Percentiles rank a stretch among this genome's conserved stretches.
Conservation (phyloP, 2,888 invertebrate genomes). For the Deilephila porcellus region DNA sequence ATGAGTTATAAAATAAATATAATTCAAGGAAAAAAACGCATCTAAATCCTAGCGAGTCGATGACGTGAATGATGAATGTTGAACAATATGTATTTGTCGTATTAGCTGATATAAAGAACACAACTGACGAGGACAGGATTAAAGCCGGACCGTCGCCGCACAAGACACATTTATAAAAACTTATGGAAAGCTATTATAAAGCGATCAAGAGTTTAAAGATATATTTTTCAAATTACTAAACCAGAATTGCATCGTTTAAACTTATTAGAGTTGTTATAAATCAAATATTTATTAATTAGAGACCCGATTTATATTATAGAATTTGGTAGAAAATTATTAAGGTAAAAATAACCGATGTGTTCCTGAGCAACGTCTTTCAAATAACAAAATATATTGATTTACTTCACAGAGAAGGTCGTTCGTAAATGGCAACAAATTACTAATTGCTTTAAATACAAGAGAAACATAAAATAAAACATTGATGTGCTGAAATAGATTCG, state of each 20-base stretch:
- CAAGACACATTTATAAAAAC: conserved; percentile 16
- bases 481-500: no score
- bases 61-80: conserved; percentile 77
- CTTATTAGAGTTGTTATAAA: conserved; percentile 1
- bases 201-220: conserved; percentile 31
- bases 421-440: no score
- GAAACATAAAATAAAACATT: no score
- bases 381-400: no score
- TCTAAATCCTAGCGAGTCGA: conserved; percentile 60
- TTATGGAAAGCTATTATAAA: conserved; percentile 10
- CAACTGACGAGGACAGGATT: conserved; percentile 58
- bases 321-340: not conserved
- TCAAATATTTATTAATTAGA: not conserved
- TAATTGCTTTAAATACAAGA: no score
- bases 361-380: no score
- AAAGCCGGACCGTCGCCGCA: conserved; percentile 40
- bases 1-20: conserved; percentile 72
- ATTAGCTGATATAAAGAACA: conserved; percentile 62
- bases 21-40: conserved; percentile 56
- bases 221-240: conserved; percentile 29
- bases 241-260: conserved; percentile 33
- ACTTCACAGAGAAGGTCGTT: no score
- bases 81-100: conserved; percentile 70
- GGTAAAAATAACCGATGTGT: not conserved
- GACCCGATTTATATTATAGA: not conserved